These are phyloP conservation scores for Aporrectodea caliginosa DNA, from an alignment of 1,140 invertebrate species.

Conservation along the genomic window DNA sequence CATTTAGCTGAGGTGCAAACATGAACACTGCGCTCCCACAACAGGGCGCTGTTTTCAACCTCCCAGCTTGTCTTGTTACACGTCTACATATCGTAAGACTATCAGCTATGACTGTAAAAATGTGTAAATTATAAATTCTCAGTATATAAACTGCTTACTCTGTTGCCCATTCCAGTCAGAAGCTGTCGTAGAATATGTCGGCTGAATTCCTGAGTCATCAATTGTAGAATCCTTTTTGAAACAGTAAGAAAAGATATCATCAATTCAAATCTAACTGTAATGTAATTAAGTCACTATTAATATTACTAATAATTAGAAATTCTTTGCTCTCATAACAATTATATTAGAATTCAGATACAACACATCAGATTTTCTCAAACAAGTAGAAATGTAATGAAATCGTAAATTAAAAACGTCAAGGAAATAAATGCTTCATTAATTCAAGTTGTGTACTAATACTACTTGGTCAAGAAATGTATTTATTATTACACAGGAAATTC, in stretches of 20 bases:
- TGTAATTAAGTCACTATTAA: neutral
- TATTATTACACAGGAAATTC: no score
- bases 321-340: neutral
- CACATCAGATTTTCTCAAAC: neutral
- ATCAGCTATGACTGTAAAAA: neutral
- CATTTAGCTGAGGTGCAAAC: neutral
- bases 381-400: neutral
- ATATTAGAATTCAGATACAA: neutral
- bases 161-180: neutral
- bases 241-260: neutral
- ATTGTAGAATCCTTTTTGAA: neutral
- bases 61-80: neutral
- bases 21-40: neutral
- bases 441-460: no score
- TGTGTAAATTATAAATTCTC: neutral
- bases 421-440: neutral
- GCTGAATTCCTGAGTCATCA: neutral
- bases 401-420: neutral
- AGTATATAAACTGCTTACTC: neutral
- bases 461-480: no score
- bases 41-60: neutral
- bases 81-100: neutral
- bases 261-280: neutral
- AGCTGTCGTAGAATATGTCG: neutral
- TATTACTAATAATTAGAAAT: neutral